Base-by-base conservation (phyloP, 2,888 invertebrate genomes). In the Philaethria dido region DNA sequence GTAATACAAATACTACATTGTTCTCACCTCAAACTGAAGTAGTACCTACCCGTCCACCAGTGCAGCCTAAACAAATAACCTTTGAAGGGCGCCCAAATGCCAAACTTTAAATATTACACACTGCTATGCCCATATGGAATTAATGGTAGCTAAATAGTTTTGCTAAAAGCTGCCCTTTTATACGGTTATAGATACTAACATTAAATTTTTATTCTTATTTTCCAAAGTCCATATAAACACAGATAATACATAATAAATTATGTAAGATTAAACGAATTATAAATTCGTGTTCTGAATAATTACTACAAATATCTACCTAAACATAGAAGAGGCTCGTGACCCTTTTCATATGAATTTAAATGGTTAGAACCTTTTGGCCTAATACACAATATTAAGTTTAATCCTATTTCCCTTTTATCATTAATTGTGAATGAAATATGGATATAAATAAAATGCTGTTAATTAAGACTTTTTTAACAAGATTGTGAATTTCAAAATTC, bases 1-100 rank as follows among this genome's bases (percentile, higher is more conserved):
- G 95, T 89, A 70, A 63, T 45, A 65, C 66, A 70, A 70, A 68
- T 54, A 70, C 42, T 66, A 70, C 70, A 63, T 70, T 61, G 68
- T 68, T 63, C 63, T 63, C 68, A 68, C 64, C 64, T 66, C 55
- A 65, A 62, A 66, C 57, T 65, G 48, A 54, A 52, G 8, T 47
- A 45, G 65, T 66, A 64, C 59, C 42, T 66, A 64, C 59, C 42
- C 62, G 55, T 68, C 29, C 50, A 59, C 59, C 48, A 25, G 16
- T 52, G 55, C 29, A 62, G 47, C 69, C 70, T 68, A 70, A 68
- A 70, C 65, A 70, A 70, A 70, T 63, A 70, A 60, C 60, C 63
- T 63, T 55, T 60, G 65, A 50, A 65, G 54, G 50, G 29, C 60
- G 29, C 45, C 54, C 60, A 54, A 65, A 66, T 66, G 55, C 48